phyloP scores from a whole-genome alignment of 2,888 invertebrate species.

The Protodeltote pygarga region DNA sequence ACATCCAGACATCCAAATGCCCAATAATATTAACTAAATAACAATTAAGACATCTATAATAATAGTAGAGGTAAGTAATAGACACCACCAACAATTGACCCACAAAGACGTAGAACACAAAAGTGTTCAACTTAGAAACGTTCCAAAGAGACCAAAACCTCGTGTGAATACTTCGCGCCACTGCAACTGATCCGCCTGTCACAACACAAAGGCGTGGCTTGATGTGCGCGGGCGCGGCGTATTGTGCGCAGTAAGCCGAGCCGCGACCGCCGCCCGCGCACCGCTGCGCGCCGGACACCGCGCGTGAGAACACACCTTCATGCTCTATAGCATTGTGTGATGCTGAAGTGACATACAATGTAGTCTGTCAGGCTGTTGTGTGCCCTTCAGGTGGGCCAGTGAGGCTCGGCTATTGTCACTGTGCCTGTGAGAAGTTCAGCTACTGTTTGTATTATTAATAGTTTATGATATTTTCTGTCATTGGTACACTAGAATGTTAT shows the following conservation, averaged over 20 bases:
- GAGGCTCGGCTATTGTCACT: too few relatives aligned
- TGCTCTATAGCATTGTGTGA: conserved; percentile 10
- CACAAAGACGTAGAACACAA: conserved; percentile 41
- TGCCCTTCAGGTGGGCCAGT: too few relatives aligned
- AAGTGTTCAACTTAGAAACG: conserved; percentile 24
- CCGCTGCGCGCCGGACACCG: conserved; percentile 10
- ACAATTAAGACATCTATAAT: too few relatives aligned
- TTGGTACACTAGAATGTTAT: too few relatives aligned
- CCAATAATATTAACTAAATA: too few relatives aligned
- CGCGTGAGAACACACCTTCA: conserved; percentile 34
- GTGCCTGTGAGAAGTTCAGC: too few relatives aligned
- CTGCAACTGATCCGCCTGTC: conserved; percentile 31
- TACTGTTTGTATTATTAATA: too few relatives aligned
- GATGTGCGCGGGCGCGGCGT: conserved; percentile 30
- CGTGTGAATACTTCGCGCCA: conserved; percentile 39
- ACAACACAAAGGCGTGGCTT: conserved; percentile 52
- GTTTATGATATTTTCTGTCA: too few relatives aligned
- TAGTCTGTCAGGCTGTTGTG: too few relatives aligned
- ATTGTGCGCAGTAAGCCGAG: conserved; percentile 42
- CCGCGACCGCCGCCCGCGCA: conserved; percentile 8
- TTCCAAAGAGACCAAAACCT: conserved; percentile 19
- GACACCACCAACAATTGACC: conserved; percentile 34
- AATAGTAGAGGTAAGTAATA: too few relatives aligned
- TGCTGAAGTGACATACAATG: too few relatives aligned
- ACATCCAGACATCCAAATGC: too few relatives aligned